These are phyloP conservation scores for Siphonodentalium dalli DNA, from an alignment of 2,888 invertebrate genomes.

Conservation along the genomic window DNA sequence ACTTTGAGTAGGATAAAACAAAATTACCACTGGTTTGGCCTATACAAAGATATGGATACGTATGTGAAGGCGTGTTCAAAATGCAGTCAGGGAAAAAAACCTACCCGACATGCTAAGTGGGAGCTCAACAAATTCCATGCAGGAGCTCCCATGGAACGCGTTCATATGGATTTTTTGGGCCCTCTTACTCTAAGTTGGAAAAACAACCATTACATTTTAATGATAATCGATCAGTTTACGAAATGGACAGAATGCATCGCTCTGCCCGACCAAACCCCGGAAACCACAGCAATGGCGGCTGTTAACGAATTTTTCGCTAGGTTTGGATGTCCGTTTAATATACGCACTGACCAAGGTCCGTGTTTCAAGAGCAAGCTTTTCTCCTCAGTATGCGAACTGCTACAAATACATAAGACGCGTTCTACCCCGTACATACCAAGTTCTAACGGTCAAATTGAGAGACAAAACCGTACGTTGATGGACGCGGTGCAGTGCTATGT, in stretches of 20 bases:
- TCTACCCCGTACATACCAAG: slow-evolving; percentile 14
- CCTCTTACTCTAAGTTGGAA: slow-evolving; percentile 5
- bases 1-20: slow-evolving; percentile 3
- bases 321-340: slow-evolving; percentile 8
- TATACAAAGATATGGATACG: no score
- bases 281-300: no score
- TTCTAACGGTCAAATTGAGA: slow-evolving; percentile 11
- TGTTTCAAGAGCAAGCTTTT: slow-evolving; percentile 14
- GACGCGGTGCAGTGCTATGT: slow-evolving; percentile 8
- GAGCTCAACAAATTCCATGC: slow-evolving; percentile 76
- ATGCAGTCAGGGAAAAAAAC: slow-evolving; percentile 4
- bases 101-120: neutral
- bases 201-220: slow-evolving; percentile 14
- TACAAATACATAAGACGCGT: slow-evolving; percentile 13
- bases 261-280: neutral
- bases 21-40: neutral
- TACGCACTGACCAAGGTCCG: slow-evolving; percentile 13
- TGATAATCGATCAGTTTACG: slow-evolving; percentile 16
- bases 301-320: slow-evolving; percentile 9
- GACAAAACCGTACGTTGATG: slow-evolving; percentile 8
- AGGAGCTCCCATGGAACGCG: slow-evolving; percentile 67
- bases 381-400: neutral
- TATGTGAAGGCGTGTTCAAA: neutral
- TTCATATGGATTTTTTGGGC: slow-evolving; percentile 20
- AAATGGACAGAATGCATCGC: slow-evolving; percentile 2